phyloP scores from a whole-genome alignment of 2,797 vertebrate species.

The Oceanodroma leucorhoa region DNA sequence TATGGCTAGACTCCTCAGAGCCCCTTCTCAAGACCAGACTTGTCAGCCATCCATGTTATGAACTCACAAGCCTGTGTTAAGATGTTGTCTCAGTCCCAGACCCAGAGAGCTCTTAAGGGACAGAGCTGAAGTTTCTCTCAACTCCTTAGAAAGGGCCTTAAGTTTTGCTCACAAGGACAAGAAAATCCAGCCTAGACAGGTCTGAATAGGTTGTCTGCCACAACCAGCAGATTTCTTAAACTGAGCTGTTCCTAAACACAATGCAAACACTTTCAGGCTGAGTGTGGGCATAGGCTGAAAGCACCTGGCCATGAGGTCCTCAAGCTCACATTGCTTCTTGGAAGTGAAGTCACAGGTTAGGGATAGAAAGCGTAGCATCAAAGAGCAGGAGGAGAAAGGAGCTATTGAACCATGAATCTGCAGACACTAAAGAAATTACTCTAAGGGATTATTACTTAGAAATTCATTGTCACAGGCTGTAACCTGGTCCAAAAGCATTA shows the following conservation, averaged over 20 bases:
- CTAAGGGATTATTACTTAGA: neutral
- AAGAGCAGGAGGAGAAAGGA: neutral
- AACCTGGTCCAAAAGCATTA: neutral
- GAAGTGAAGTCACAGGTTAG: neutral
- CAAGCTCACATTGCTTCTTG: neutral
- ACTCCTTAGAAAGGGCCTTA: neutral
- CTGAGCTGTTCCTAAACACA: neutral
- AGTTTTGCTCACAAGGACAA: neutral
- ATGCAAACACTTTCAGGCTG: neutral
- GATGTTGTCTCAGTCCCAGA: neutral
- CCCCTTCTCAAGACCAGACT: neutral
- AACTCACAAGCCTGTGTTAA: neutral
- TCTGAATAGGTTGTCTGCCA: neutral
- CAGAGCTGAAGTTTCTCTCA: neutral
- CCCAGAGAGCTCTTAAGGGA: neutral
- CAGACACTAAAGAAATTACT: neutral
- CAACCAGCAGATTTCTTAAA: neutral
- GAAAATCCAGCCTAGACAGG: neutral
- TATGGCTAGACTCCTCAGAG: neutral
- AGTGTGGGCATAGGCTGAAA: neutral
- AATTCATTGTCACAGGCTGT: neutral
- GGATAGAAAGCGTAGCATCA: neutral
- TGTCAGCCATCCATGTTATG: neutral
- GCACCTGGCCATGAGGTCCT: neutral
- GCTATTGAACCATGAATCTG: neutral